phyloP scores from a whole-genome alignment of 2,113 vertebrate species.

The Perca flavescens region DNA sequence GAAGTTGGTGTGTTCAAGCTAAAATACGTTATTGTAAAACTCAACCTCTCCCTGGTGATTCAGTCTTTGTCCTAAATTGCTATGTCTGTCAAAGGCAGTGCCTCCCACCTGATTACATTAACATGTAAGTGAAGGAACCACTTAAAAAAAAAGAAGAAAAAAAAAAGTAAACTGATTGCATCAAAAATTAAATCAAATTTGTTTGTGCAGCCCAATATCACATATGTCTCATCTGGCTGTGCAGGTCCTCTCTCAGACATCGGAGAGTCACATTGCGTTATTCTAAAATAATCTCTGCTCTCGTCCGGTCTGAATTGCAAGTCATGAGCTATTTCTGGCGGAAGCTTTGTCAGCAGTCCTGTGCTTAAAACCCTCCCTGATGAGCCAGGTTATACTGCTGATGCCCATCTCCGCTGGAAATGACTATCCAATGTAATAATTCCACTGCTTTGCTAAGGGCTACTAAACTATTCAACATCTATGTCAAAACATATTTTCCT shows the following conservation, averaged over 20 bases:
- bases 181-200: background rate
- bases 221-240: background rate
- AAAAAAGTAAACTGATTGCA: background rate
- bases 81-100: background rate
- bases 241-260: slow-evolving; percentile 1
- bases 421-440: slow-evolving; percentile 64
- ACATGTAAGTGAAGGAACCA: background rate
- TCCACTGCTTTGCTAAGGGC: slow-evolving; percentile 56
- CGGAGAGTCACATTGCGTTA: slow-evolving; percentile 36
- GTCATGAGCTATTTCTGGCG: slow-evolving; percentile 77
- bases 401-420: slow-evolving; percentile 74
- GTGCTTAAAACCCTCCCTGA: slow-evolving; percentile 69
- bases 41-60: background rate
- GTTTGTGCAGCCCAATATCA: background rate
- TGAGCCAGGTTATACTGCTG: slow-evolving; percentile 76
- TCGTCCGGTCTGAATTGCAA: slow-evolving; percentile 66
- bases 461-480: slow-evolving; percentile 61
- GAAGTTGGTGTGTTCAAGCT: background rate
- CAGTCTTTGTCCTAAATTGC: background rate
- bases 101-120: background rate
- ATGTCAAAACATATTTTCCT: slow-evolving; percentile 48
- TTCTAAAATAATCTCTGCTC: slow-evolving; percentile 54
- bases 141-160: background rate
- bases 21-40: background rate
- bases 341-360: slow-evolving; percentile 79